A percentile compares a stretch with the other conserved stretches of the same genome.
Conservation (phyloP, 2,113 vertebrate species). For the Litocranius walleri region DNA sequence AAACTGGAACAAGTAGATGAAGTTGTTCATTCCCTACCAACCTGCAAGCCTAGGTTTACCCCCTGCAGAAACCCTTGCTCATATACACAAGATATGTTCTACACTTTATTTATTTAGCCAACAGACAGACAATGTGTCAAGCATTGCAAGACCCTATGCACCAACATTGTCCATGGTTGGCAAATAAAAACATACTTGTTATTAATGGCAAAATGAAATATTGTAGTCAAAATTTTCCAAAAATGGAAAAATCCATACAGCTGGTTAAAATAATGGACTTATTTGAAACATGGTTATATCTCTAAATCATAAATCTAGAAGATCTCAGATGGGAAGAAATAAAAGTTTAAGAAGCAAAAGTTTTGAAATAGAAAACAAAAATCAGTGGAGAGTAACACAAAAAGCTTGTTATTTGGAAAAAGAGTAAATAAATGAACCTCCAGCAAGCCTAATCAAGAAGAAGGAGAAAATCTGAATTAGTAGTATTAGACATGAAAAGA, state of each 20-base stretch:
- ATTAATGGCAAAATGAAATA: not conserved
- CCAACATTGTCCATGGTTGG: not conserved
- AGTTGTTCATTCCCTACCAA: not conserved
- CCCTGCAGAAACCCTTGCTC: not conserved
- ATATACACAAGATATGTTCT: too few species aligned
- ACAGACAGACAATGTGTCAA: accelerated
- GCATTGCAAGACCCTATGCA: accelerated
- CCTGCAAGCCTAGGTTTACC: not conserved
- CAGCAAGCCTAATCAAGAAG: not conserved
- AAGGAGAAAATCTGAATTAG: not conserved
- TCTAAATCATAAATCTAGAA: not conserved
- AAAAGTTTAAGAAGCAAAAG: not conserved
- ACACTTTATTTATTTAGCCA: not conserved
- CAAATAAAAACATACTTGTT: not conserved
- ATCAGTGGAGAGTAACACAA: not conserved
- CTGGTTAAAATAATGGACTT: not conserved
- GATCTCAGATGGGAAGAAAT: not conserved
- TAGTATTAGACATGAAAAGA: not conserved
- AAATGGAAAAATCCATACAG: not conserved
- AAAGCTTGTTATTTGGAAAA: not conserved
- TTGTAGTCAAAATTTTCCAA: not conserved
- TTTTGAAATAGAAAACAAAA: not conserved
- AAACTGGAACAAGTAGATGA: not conserved
- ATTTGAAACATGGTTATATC: not conserved
- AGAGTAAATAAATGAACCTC: not conserved